A percentile compares a stretch with the other conserved stretches of the same genome.
These are phyloP conservation scores for Plectrocnemia conspersa DNA, from an alignment of 1,140 invertebrate genomes.

Conservation along the genomic window DNA sequence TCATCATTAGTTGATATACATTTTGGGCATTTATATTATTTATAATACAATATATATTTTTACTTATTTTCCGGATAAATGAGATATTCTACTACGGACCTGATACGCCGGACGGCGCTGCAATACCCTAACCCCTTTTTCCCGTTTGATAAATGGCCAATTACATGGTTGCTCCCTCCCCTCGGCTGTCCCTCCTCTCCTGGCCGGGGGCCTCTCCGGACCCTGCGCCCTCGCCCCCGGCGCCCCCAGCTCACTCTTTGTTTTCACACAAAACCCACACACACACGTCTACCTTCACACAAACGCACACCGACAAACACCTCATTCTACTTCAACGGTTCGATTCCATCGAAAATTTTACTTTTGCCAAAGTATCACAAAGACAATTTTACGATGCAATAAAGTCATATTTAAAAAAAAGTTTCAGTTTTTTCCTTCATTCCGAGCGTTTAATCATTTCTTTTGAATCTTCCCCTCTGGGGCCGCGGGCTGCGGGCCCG, in stretches of 20 bases:
- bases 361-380: background rate
- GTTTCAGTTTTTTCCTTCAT: too few relatives aligned
- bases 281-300: background rate
- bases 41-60: too few relatives aligned
- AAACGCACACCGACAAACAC: background rate
- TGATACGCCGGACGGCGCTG: conserved; percentile 30
- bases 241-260: conserved; percentile 5
- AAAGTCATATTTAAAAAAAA: too few relatives aligned
- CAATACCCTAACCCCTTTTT: conserved; percentile 42
- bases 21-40: too few relatives aligned
- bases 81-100: conserved; percentile 20
- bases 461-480: too few relatives aligned
- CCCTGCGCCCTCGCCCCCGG: background rate
- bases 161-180: conserved; percentile 42
- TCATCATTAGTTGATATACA: too few relatives aligned
- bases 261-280: conserved; percentile 9
- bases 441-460: too few relatives aligned
- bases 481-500: too few relatives aligned
- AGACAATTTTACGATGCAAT: too few relatives aligned
- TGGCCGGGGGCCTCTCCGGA: background rate
- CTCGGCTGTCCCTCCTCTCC: background rate
- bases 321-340: background rate
- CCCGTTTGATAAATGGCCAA: conserved; percentile 55
- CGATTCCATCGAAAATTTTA: background rate
- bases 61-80: conserved; percentile 14